Conservation (phyloP, 2,113 vertebrate genomes). For the Sander lucioperca region DNA sequence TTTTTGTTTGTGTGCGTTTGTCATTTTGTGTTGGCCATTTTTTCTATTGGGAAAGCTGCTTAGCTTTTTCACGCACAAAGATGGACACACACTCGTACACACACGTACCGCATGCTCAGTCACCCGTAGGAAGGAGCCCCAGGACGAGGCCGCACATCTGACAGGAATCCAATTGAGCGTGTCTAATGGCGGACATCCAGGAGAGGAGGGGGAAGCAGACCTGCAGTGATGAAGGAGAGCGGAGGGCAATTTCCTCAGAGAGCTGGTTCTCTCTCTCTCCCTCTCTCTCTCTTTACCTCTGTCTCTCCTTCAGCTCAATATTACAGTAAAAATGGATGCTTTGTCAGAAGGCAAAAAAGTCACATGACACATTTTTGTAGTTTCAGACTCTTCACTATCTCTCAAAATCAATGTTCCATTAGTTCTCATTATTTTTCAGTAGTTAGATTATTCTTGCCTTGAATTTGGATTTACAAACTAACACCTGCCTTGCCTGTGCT, state of each 20-base stretch:
- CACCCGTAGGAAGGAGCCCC: slow-evolving; percentile 82
- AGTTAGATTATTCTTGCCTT: not conserved
- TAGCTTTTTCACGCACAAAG: slow-evolving; percentile 45
- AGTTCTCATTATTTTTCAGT: not conserved
- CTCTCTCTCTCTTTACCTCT: not conserved
- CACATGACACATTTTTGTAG: slow-evolving; percentile 21
- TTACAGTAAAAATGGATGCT: slow-evolving; percentile 49
- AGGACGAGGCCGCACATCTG: slow-evolving; percentile 80
- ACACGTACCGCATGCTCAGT: slow-evolving; percentile 75
- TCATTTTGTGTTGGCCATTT: slow-evolving; percentile 54
- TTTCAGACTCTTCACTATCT: not conserved
- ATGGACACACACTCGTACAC: slow-evolving; percentile 32
- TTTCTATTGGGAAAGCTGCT: slow-evolving; percentile 44
- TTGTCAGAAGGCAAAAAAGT: slow-evolving; percentile 38
- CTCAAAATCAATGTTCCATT: not conserved
- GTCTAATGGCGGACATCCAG: slow-evolving; percentile 83
- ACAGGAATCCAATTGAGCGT: slow-evolving; percentile 85
- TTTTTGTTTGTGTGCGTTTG: slow-evolving; percentile 46
- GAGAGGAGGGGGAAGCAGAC: slow-evolving; percentile 73
- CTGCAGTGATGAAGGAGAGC: slow-evolving; percentile 77
- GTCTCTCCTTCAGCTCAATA: slow-evolving; percentile 20
- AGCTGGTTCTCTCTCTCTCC: slow-evolving; percentile 36
- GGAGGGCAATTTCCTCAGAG: slow-evolving; percentile 72
- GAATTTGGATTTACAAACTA: not conserved
- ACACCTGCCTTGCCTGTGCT: not conserved